phyloP scores from a whole-genome alignment of 2,113 vertebrate species.

The Pycnonotus jocosus region DNA sequence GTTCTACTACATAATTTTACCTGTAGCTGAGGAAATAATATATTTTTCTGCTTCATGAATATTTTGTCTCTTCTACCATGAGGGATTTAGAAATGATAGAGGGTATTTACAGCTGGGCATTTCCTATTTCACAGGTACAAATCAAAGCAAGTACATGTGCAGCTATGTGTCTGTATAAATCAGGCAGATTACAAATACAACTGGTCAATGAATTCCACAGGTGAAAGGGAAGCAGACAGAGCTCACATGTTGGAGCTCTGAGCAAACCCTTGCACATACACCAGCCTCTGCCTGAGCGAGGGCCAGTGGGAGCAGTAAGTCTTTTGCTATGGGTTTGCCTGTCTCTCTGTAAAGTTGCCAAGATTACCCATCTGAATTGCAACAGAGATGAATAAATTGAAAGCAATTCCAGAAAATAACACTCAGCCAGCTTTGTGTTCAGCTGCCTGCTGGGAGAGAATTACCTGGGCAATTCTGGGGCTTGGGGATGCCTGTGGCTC shows the following conservation, averaged over 20 bases:
- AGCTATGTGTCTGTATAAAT: not conserved
- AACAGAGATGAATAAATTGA: not conserved
- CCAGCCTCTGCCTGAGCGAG: not conserved
- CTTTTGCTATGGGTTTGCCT: not conserved
- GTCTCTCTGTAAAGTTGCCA: not conserved
- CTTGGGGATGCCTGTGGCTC: rapidly evolving
- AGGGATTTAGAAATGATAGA: not conserved
- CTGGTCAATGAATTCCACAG: not conserved
- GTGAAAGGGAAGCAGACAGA: not conserved
- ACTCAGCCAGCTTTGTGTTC: not conserved
- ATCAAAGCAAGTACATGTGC: not conserved
- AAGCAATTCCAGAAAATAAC: not conserved
- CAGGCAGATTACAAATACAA: not conserved
- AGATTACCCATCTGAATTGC: not conserved
- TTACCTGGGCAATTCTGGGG: not conserved
- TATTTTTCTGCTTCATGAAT: not conserved
- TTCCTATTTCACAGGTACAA: not conserved
- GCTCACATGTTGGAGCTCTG: not conserved
- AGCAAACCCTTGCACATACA: not conserved
- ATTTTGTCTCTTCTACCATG: not conserved
- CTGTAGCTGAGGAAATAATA: not conserved
- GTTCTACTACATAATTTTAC: not conserved
- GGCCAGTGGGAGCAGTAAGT: not conserved
- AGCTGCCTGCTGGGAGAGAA: not conserved
- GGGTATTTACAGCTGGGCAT: not conserved